Conservation (phyloP, 1,140 invertebrate species). For the Macrobrachium rosenbergii region DNA sequence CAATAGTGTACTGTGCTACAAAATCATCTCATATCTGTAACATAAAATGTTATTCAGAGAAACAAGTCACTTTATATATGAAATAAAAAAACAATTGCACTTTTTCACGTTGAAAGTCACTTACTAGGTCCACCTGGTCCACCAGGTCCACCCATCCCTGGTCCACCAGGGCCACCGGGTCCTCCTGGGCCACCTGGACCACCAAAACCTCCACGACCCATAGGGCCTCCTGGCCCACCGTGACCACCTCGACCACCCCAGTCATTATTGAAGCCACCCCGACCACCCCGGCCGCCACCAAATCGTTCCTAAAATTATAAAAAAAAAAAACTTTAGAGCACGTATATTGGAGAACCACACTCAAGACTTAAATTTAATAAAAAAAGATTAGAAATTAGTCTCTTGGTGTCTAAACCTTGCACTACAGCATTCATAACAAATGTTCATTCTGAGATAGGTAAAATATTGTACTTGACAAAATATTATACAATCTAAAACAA, state of each 20-base stretch:
- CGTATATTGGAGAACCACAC: too few species aligned
- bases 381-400: too few species aligned
- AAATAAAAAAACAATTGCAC: not conserved
- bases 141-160: conserved; percentile 67
- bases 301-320: conserved; percentile 37
- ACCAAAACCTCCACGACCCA: conserved; percentile 61
- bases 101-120: not conserved
- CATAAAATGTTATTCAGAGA: conserved; percentile 4
- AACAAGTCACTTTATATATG: not conserved
- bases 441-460: too few species aligned
- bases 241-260: conserved; percentile 57
- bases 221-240: conserved; percentile 56
- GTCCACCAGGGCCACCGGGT: conserved; percentile 69
- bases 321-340: conserved; percentile 4
- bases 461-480: too few species aligned
- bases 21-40: not conserved
- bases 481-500: too few species aligned
- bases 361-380: too few species aligned
- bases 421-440: too few species aligned
- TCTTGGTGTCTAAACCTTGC: too few species aligned
- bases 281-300: conserved; percentile 58
- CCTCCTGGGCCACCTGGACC: conserved; percentile 37
- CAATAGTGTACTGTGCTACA: not conserved
- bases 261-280: conserved; percentile 63
- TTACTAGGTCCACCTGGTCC: conserved; percentile 63